Evolutionary conservation across 2,797 vertebrate genomes (phyloP).

Genomic region (Mus minutoides): DNA sequence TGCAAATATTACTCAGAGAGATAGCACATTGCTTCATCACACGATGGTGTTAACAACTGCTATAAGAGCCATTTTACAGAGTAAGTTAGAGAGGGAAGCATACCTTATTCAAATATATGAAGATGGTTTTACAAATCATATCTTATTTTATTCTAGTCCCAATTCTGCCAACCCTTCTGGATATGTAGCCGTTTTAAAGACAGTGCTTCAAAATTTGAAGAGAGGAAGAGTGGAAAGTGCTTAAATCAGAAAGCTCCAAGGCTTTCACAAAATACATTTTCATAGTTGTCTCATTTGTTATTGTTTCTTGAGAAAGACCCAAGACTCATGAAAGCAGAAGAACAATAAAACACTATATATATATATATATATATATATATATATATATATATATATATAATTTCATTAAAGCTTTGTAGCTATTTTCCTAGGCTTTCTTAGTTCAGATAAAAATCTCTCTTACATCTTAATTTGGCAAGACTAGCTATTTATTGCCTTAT

Average conservation of each 20-base stretch:
- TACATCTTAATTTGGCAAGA: constrained; percentile 50
- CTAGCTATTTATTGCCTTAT: constrained; percentile 23
- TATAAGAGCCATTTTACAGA: constrained; percentile 79
- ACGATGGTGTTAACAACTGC: constrained; percentile 82
- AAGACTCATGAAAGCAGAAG: constrained; percentile 69
- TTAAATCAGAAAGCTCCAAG: constrained; percentile 74
- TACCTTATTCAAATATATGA: constrained; percentile 85
- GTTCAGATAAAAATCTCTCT: constrained; percentile 14
- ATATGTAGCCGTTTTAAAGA: constrained; percentile 83
- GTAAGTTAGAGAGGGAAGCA: constrained; percentile 69
- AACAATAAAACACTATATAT: constrained; percentile 60
- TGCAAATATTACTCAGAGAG: constrained; percentile 83
- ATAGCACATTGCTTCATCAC: constrained; percentile 80
- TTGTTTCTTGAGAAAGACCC: constrained; percentile 50
- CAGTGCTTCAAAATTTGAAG: constrained; percentile 77
- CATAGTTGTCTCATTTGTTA: constrained; percentile 71
- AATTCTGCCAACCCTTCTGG: constrained; percentile 82
- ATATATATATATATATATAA: constrained; percentile 1
- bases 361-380: constrained; percentile 14
- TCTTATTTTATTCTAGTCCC: constrained; percentile 81
- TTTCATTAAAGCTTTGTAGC: constrained; percentile 52
- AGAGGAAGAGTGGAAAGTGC: constrained; percentile 57
- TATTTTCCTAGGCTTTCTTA: constrained; percentile 55
- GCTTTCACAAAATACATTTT: constrained; percentile 75
- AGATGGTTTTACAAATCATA: constrained; percentile 81